A percentile compares a stretch with the other conserved stretches of the same genome.
Conservation (phyloP, 2,888 invertebrate genomes). For the Tineola bisselliella region DNA sequence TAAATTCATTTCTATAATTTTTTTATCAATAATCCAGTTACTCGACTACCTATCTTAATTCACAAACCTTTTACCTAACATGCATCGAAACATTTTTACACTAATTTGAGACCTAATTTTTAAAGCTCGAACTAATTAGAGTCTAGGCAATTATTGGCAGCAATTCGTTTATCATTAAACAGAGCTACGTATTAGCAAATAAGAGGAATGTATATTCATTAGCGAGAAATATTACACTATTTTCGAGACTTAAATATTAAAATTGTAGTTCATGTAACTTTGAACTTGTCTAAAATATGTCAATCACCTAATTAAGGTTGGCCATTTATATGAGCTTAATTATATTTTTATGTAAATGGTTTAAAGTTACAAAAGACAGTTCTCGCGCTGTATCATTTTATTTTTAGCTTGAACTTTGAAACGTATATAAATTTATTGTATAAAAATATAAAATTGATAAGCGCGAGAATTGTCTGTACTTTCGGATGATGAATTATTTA, state of each 20-base stretch:
- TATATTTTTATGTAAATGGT: slow-evolving; percentile 2
- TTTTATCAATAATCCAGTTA: neutral
- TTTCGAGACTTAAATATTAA: neutral
- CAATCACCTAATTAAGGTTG: neutral
- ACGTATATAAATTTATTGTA: neutral
- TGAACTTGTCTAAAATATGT: neutral
- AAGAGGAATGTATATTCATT: neutral
- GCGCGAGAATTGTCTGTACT: neutral
- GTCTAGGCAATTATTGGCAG: slow-evolving; percentile 9
- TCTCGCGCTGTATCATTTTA: neutral
- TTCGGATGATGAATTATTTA: slow-evolving; percentile 47
- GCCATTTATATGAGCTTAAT: slow-evolving; percentile 8
- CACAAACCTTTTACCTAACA: slow-evolving; percentile 22
- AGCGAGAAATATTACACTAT: neutral
- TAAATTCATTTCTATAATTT: slow-evolving; percentile 20
- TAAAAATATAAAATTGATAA: neutral
- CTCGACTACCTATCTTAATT: slow-evolving; percentile 18
- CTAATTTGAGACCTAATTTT: slow-evolving; percentile 30
- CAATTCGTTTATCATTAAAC: neutral
- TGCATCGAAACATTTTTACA: slow-evolving; percentile 18
- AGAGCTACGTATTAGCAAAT: neutral
- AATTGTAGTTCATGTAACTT: neutral
- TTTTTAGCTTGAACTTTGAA: neutral
- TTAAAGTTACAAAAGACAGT: neutral
- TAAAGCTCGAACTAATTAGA: slow-evolving; percentile 28